Conservation (phyloP, 2,797 vertebrate genomes). For the Sebastes hubbsi region DNA sequence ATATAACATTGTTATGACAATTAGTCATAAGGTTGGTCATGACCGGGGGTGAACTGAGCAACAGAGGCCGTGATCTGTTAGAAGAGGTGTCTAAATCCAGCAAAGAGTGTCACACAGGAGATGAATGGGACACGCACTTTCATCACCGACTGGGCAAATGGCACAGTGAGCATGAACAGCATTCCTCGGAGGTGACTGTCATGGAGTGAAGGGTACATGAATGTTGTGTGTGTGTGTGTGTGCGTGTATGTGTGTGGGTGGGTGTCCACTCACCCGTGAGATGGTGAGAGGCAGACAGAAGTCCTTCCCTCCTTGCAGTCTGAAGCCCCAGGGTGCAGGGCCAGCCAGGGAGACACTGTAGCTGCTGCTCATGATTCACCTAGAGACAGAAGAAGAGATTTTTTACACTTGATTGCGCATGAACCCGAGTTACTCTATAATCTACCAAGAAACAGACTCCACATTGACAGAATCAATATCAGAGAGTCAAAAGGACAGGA, state of each 20-base stretch:
- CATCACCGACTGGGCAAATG: conserved; percentile 39
- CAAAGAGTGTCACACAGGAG: conserved; percentile 33
- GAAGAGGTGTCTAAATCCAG: conserved; percentile 51
- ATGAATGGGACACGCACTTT: conserved; percentile 34
- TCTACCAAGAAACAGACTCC: background rate
- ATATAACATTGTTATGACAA: conserved; percentile 50
- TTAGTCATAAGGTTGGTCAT: conserved; percentile 22
- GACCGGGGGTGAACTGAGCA: conserved; percentile 7
- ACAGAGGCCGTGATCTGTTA: conserved; percentile 30
- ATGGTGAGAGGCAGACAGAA: conserved; percentile 97
- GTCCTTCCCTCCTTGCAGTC: conserved; percentile 98
- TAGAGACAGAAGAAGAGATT: conserved; percentile 32
- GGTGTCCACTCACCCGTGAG: conserved; percentile 88
- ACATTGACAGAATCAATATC: background rate
- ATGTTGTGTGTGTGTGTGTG: background rate
- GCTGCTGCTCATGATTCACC: conserved; percentile 88
- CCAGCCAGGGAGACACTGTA: conserved; percentile 92
- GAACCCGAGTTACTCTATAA: background rate
- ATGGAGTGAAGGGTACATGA: conserved; percentile 41
- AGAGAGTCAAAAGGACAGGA: background rate
- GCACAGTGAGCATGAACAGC: conserved; percentile 41
- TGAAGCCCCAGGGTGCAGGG: conserved; percentile 97
- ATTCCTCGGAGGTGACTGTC: conserved; percentile 64
- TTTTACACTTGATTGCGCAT: background rate
- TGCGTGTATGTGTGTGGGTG: background rate